phyloP scores from a whole-genome alignment of 2,888 invertebrate genomes.

The Bedellia somnulentella region DNA sequence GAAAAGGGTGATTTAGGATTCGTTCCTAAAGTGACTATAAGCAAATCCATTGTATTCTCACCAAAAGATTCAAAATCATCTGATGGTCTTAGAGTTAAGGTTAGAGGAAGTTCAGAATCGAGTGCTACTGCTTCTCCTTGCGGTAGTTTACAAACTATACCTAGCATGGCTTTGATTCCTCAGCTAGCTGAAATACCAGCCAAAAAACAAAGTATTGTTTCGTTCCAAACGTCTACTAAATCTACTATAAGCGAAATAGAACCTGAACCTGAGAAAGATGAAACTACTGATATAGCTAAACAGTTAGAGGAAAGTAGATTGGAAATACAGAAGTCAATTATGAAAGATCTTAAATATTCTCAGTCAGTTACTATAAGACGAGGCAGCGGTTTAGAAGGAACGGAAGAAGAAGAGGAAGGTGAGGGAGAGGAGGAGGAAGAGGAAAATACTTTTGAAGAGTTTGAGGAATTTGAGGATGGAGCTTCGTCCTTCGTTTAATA shows the following conservation, averaged over 20 bases:
- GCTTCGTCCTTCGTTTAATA: no score
- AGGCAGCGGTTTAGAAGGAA: slow-evolving; percentile 8
- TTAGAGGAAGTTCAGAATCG: no score
- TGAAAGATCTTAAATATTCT: slow-evolving; percentile 36
- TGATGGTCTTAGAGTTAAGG: no score
- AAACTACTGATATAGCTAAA: slow-evolving; percentile 22
- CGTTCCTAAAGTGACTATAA: slow-evolving; percentile 47
- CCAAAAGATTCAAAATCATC: no score
- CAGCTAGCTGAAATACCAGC: no score
- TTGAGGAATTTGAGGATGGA: not conserved
- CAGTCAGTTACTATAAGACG: slow-evolving; percentile 17
- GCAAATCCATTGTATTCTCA: slow-evolving; percentile 20
- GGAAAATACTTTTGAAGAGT: not conserved
- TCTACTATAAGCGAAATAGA: slow-evolving; percentile 18
- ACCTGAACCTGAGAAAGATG: slow-evolving; percentile 17
- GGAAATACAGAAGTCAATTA: slow-evolving; percentile 38
- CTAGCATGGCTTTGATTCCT: no score
- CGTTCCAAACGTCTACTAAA: slow-evolving; percentile 32
- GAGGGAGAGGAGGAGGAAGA: slow-evolving; percentile 10
- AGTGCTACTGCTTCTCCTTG: slow-evolving; percentile 21
- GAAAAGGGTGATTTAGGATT: slow-evolving; percentile 69
- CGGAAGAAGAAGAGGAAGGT: slow-evolving; percentile 9
- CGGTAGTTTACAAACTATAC: slow-evolving; percentile 34
- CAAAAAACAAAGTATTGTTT: slow-evolving; percentile 31
- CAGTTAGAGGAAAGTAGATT: slow-evolving; percentile 29